Evolutionary conservation across 1,140 invertebrate genomes (phyloP), one percentile per base, ranked within the genome.

Genomic region (Heliothis virescens): DNA sequence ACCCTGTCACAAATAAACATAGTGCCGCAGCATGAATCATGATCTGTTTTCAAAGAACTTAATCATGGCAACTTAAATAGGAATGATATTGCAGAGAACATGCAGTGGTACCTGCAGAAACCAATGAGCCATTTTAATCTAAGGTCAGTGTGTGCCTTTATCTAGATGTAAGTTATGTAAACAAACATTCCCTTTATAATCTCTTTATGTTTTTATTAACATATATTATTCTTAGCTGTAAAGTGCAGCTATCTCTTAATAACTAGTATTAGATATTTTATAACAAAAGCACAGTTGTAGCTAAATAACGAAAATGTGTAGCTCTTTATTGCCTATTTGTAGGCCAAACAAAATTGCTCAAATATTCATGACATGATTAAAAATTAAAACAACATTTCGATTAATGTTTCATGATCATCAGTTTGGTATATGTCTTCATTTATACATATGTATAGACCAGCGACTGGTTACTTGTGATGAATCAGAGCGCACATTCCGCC

Each of bases 111-210:
- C 86, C 89, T 91, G 89, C 86, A 86, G 78, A 67, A 86, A 90
- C 90, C 90, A 92, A 92, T 90, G 90, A 92, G 90, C 88, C 89
- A 90, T 93, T 90, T 89, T 81, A 86, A 57, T 74, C 59, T 83
- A 81, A 86, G 83, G 81, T 83, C 73, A 79, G 57, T 71, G 34
- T 77, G 82, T 84, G 84, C 85, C 83, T 86, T 86, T 62, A 48
- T 79, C 76, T 87, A 91, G 80, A 60, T 79, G 50, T 86, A 86
- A 87, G 67, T 59, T 75, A 71, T 74, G 15, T 80, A 80, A 71
- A 60, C 57, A 85, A 81, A 87, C 90, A 91, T 91, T 91, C 90
- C 89, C 83, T 63, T 84, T 76, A 79, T 77, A 62, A 47, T 62
- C 72, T 71, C 57, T 76, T 60, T 79, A 50, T 67, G n/a, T 10